Conservation (phyloP, 2,797 vertebrate genomes). For the Squalus acanthias region DNA sequence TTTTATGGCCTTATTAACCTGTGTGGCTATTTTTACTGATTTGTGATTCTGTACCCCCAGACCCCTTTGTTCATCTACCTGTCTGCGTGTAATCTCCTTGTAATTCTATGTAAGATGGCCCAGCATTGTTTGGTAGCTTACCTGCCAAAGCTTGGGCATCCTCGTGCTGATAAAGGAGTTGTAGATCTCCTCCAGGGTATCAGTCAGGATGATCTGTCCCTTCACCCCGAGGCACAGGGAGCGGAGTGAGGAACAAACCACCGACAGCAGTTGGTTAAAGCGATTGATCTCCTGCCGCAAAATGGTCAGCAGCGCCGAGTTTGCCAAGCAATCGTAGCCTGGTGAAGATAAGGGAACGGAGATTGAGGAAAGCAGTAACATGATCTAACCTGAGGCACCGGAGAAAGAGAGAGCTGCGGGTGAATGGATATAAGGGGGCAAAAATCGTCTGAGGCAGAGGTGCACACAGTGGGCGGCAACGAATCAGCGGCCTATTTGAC, state of each 20-base stretch:
- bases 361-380: background rate
- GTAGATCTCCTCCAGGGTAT: constrained; percentile 50
- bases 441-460: background rate
- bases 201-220: constrained; percentile 51
- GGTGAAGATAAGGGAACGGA: background rate
- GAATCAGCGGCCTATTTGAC: too few species aligned
- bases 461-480: too few species aligned
- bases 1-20: too few species aligned
- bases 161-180: constrained; percentile 43
- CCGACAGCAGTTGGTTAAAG: constrained; percentile 51
- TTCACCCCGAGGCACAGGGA: constrained; percentile 49
- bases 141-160: constrained; percentile 55
- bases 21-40: background rate
- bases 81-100: background rate
- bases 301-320: constrained; percentile 49
- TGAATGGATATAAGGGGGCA: background rate
- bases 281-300: constrained; percentile 53
- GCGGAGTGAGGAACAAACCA: constrained; percentile 51
- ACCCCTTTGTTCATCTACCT: background rate
- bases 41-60: background rate
- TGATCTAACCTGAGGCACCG: background rate
- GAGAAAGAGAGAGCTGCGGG: background rate
- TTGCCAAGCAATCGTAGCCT: constrained; percentile 48
- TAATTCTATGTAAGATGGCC: too few species aligned
- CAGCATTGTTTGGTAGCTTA: constrained; percentile 35